phyloP scores from a whole-genome alignment of 2,888 invertebrate genomes.

The Periphyllus acericola region DNA sequence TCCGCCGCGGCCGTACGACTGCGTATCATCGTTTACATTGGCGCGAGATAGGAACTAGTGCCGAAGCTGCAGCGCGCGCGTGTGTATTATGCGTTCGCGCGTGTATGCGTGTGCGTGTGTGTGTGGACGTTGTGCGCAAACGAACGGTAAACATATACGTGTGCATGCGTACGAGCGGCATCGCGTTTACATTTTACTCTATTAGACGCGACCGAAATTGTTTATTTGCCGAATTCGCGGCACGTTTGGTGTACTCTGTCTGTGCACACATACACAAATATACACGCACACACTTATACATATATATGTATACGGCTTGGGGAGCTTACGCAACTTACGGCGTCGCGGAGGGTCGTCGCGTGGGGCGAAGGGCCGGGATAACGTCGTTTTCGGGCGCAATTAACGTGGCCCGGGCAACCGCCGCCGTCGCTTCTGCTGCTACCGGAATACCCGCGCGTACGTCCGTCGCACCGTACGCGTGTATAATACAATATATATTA shows the following conservation, averaged over 20 bases:
- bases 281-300: not conserved
- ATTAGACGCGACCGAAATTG: slow-evolving; percentile 36
- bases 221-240: slow-evolving; percentile 56
- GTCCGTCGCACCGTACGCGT: not conserved
- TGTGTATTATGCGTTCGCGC: not conserved
- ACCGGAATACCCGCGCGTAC: not conserved
- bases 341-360: not conserved
- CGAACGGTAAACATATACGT: not conserved
- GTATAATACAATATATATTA: not conserved
- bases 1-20: no score
- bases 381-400: slow-evolving; percentile 48
- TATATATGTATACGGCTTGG: not conserved
- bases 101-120: not conserved
- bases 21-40: not conserved
- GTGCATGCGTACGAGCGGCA: not conserved
- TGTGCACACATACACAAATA: not conserved
- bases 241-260: slow-evolving; percentile 33
- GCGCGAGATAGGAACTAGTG: not conserved
- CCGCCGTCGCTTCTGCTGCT: not conserved
- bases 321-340: not conserved
- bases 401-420: slow-evolving; percentile 52
- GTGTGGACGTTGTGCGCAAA: not conserved
- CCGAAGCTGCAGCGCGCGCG: not conserved
- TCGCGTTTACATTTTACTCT: slow-evolving; percentile 22
- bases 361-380: not conserved